Conservation (phyloP, 2,113 vertebrate species). For the Chroicocephalus ridibundus region DNA sequence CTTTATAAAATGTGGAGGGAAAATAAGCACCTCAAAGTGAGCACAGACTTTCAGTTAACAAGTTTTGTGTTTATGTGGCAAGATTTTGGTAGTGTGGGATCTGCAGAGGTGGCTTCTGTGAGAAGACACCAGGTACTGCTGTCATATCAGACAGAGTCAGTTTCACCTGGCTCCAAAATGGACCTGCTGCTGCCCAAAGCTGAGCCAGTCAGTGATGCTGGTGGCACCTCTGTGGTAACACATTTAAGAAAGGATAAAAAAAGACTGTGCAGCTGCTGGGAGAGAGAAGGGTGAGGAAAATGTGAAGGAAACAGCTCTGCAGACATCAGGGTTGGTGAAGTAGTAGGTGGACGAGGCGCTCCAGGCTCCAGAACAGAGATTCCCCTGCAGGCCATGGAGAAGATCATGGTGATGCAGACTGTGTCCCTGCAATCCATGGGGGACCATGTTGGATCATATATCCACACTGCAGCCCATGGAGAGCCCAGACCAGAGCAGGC, state of each 20-base stretch:
- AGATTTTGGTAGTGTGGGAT: neutral
- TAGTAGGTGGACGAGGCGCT: rapidly evolving
- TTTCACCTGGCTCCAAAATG: neutral
- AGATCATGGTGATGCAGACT: neutral
- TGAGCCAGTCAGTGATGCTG: neutral
- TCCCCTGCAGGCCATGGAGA: neutral
- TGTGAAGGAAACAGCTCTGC: neutral
- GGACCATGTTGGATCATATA: neutral
- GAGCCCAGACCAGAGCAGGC: neutral
- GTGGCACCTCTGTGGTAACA: neutral
- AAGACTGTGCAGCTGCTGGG: neutral
- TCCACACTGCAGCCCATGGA: neutral
- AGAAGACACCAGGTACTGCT: neutral
- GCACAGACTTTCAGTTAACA: neutral
- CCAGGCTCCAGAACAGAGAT: neutral
- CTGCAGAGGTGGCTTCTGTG: neutral
- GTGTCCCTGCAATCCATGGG: neutral
- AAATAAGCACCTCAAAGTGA: neutral
- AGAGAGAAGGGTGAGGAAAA: neutral
- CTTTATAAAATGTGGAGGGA: neutral
- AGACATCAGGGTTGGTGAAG: neutral
- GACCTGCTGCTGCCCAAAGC: neutral
- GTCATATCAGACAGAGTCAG: neutral
- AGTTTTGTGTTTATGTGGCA: neutral
- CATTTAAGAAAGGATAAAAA: neutral